A percentile compares a stretch with the other conserved stretches of the same genome.
Conservation (phyloP, 1,140 invertebrate genomes). For the Drosophila cardini region DNA sequence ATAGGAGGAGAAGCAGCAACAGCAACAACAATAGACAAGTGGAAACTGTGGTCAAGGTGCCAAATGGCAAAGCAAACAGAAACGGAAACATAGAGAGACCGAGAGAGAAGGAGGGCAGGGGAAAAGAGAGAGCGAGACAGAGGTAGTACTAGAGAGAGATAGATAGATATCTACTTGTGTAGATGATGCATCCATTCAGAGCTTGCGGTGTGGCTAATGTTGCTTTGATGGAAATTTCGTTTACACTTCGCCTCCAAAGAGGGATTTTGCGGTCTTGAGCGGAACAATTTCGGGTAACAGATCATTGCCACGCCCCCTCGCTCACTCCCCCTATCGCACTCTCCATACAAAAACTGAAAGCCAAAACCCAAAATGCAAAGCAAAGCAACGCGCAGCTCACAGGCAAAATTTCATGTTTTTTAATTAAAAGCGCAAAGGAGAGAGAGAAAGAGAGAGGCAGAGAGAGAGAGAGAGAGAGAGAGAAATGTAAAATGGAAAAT, state of each 20-base stretch:
- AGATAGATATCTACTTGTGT: conserved; percentile 14
- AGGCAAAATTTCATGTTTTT: conserved; percentile 32
- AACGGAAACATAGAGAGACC: conserved; percentile 13
- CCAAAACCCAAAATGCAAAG: conserved; percentile 31
- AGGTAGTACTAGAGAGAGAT: neutral
- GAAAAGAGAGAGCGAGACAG: neutral
- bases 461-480: neutral
- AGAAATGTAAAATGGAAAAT: neutral
- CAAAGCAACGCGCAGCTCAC: conserved; percentile 1
- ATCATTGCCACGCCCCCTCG: neutral
- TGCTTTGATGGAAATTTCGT: conserved; percentile 50
- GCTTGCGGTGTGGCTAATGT: conserved; percentile 61
- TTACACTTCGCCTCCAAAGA: conserved; percentile 50
- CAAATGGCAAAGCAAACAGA: conserved; percentile 36
- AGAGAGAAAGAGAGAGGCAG: conserved; percentile 20
- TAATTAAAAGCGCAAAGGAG: conserved; percentile 50
- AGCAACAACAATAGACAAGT: conserved; percentile 27
- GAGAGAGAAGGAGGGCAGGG: neutral
- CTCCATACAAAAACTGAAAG: conserved; percentile 4
- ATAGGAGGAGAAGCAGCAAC: too few relatives aligned
- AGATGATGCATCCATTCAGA: conserved; percentile 32
- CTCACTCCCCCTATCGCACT: neutral
- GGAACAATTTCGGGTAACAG: conserved; percentile 21
- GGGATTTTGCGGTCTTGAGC: conserved; percentile 54
- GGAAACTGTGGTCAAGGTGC: conserved; percentile 52